phyloP scores from a whole-genome alignment of 2,888 invertebrate species.

The Apomyelois bistriatella region DNA sequence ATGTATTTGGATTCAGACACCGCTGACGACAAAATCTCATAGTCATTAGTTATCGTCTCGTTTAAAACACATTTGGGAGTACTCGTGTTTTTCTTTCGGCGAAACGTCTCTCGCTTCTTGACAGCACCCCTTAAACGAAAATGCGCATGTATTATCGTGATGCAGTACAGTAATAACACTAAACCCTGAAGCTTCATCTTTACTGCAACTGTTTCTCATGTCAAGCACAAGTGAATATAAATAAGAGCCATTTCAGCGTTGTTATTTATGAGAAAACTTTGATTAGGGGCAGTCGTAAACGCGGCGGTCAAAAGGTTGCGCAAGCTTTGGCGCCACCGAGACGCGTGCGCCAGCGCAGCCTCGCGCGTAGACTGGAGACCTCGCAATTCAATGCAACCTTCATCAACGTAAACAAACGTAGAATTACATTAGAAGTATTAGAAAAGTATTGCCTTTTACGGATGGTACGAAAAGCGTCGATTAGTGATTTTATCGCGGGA shows the following conservation, averaged over 20 bases:
- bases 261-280: conserved; percentile 44
- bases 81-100: conserved; percentile 70
- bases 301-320: conserved; percentile 58
- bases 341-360: conserved; percentile 77
- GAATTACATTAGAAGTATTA: conserved; percentile 45
- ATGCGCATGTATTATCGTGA: conserved; percentile 57
- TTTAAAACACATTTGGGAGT: conserved; percentile 73
- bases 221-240: conserved; percentile 38
- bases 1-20: conserved; percentile 77
- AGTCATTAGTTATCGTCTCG: conserved; percentile 78
- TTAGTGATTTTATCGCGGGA: background rate
- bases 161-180: conserved; percentile 59
- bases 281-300: conserved; percentile 55
- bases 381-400: conserved; percentile 78
- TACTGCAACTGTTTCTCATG: conserved; percentile 38
- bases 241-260: conserved; percentile 53
- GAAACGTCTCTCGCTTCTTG: conserved; percentile 62
- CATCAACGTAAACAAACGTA: conserved; percentile 74
- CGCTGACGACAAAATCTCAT: conserved; percentile 75
- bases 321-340: conserved; percentile 73
- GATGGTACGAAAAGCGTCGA: conserved; percentile 5
- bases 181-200: conserved; percentile 67
- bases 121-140: conserved; percentile 58
- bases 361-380: conserved; percentile 73
- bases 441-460: conserved; percentile 10